A percentile compares a stretch with the other conserved stretches of the same genome.
Conservation (phyloP, 2,113 vertebrate genomes). For the Neogale vison region DNA sequence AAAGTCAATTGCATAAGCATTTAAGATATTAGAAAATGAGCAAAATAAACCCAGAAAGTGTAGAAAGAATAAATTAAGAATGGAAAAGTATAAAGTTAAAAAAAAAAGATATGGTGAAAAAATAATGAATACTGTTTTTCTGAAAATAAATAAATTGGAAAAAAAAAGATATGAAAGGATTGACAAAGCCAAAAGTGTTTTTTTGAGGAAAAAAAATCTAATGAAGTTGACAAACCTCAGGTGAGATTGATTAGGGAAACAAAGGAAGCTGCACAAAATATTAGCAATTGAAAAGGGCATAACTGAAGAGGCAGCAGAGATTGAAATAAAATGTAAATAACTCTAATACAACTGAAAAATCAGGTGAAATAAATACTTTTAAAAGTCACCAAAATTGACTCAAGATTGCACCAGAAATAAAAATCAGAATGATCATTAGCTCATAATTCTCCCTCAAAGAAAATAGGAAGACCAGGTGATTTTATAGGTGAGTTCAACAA, state of each 20-base stretch:
- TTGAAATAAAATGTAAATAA: slow-evolving; percentile 15
- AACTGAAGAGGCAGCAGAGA: background rate
- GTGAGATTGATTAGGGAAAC: background rate
- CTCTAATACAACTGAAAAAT: background rate
- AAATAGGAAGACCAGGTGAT: background rate
- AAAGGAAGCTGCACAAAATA: background rate
- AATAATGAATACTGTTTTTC: no score
- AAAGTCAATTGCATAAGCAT: background rate
- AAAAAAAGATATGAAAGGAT: background rate
- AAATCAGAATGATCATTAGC: background rate
- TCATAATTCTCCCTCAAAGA: background rate
- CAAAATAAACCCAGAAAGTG: background rate
- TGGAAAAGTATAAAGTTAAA: slow-evolving; percentile 6
- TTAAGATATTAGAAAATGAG: slow-evolving; percentile 20
- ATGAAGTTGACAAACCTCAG: background rate
- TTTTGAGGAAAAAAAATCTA: background rate
- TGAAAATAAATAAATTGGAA: no score
- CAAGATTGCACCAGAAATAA: slow-evolving; percentile 3
- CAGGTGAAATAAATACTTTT: background rate
- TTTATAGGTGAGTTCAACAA: background rate
- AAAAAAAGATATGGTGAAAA: no score
- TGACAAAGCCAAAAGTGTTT: background rate
- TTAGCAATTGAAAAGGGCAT: background rate
- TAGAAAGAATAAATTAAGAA: background rate
- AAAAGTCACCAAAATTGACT: background rate